Evolutionary conservation across 2,113 vertebrate species (phyloP).

Genomic region (Genyomyrus donnyi): DNA sequence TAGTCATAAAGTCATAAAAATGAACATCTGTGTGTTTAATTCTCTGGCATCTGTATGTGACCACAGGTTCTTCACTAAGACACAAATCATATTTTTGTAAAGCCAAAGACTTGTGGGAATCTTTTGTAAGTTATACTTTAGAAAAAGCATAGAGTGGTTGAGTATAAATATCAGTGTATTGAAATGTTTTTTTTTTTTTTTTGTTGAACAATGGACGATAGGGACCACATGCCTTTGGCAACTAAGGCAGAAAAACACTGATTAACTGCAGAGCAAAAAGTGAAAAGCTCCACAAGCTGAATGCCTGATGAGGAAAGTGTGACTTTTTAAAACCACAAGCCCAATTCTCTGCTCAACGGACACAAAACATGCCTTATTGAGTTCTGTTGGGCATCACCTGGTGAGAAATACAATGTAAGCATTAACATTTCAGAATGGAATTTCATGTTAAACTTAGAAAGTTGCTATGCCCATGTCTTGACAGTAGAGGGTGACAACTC

Average conservation of each 20-base stretch:
- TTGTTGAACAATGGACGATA: not conserved
- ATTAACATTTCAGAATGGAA: conserved; percentile 7
- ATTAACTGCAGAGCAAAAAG: not conserved
- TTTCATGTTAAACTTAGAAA: conserved; percentile 7
- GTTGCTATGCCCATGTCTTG: not conserved
- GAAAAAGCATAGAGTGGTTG: not conserved
- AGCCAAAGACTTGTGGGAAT: not conserved
- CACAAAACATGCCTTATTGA: not conserved
- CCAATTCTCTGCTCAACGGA: not conserved
- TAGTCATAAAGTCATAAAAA: not conserved
- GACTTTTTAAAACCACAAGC: not conserved
- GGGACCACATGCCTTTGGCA: not conserved
- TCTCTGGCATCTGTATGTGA: not conserved
- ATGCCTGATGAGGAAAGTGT: not conserved
- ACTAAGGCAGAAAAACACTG: not conserved
- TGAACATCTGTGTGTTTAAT: not conserved
- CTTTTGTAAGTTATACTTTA: not conserved
- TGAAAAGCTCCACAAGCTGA: not conserved
- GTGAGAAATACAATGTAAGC: not conserved
- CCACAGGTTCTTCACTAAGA: not conserved
- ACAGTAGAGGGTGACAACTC: conserved; percentile 40
- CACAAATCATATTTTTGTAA: not conserved
- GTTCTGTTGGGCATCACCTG: not conserved
- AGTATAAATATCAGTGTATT: not conserved
- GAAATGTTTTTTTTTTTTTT: not conserved